Evolutionary conservation across 1,140 invertebrate genomes (phyloP), one percentile per base, ranked within the genome.

Genomic region (Aphelenchoides avenae): DNA sequence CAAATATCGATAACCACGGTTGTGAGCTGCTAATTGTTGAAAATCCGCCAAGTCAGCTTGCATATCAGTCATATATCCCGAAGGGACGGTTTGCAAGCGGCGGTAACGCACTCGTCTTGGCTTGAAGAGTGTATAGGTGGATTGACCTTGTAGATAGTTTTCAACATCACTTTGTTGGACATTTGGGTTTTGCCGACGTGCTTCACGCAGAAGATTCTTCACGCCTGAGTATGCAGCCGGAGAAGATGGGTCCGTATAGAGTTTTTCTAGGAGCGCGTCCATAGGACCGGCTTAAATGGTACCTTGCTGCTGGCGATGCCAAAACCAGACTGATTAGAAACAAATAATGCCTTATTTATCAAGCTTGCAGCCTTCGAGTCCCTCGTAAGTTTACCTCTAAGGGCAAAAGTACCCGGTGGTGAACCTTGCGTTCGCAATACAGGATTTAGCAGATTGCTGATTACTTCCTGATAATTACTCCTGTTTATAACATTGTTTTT

Each of bases 61-160:
- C 3, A 64, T 24, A 31, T 61, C 61, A 22, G 61, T 64, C 20
- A 57, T 11, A 33, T 43, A 65, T n/a, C 59, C 59, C 7, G 58
- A n/a, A 3, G 58, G 59, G 1, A 66, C n/a, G 5, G 53, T 54
- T 41, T 22, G 15, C 2, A 34, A 41, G 9, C 58, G 13, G 1
- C 4, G 31, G 24, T 55, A 66, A 22, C 26, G 15, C 15, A 29
- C 18, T 2, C 44, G 6, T 0, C 43, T n/a, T 7, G 37, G 49
- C 1, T 43, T 41, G 18, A 63, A 61, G 1, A 61, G 54, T 27
- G 62, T 66, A 24, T 61, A 61, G 7, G 59, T 43, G 0, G 9
- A 26, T 1, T 65, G 42, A 20, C 33, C 41, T 22, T 53, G 33
- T 18, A 61, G 29, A 51, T 29, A 61, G 6, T 58, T 3, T 4